Percentiles rank a stretch among this genome's conserved stretches.
Conservation (phyloP, 2,888 invertebrate genomes). For the Sialis fuliginosa region DNA sequence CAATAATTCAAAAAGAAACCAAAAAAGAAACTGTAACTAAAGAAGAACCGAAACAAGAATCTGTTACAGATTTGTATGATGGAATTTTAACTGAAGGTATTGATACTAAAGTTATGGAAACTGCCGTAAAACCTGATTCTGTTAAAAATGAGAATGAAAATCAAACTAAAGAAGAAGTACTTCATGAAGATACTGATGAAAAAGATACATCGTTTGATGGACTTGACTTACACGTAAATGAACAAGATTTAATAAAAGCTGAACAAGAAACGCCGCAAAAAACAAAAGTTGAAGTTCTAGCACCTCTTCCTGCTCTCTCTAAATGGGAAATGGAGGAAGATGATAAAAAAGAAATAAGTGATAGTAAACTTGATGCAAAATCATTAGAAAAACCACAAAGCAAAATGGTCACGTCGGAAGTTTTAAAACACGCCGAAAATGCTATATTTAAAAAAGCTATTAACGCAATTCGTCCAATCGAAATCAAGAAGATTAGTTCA, state of each 20-base stretch:
- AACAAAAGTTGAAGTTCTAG: conserved; percentile 37
- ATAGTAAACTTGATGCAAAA: conserved; percentile 17
- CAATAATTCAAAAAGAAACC: conserved; percentile 13
- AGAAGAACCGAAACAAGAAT: conserved; percentile 19
- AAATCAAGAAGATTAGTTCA: conserved; percentile 54
- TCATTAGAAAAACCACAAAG: conserved; percentile 29
- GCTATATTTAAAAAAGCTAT: conserved; percentile 81
- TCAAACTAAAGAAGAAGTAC: conserved; percentile 15
- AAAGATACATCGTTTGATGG: conserved; percentile 38
- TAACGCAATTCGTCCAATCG: conserved; percentile 59
- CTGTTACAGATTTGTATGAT: conserved; percentile 28
- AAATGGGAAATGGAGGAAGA: conserved; percentile 79
- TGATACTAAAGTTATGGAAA: conserved; percentile 37
- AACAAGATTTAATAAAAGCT: conserved; percentile 31
- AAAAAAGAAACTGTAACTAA: conserved; percentile 23
- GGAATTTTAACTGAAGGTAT: conserved; percentile 34
- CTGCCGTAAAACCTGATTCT: conserved; percentile 29
- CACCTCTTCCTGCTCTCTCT: conserved; percentile 60
- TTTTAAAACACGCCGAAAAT: conserved; percentile 79
- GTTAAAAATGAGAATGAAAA: conserved; percentile 15
- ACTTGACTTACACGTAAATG: conserved; percentile 38
- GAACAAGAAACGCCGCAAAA: conserved; percentile 23
- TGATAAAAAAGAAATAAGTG: conserved; percentile 29
- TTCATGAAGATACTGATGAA: conserved; percentile 22
- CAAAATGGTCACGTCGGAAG: conserved; percentile 67